Conservation (phyloP, 2,113 vertebrate genomes). For the Amblyornis subalaris region DNA sequence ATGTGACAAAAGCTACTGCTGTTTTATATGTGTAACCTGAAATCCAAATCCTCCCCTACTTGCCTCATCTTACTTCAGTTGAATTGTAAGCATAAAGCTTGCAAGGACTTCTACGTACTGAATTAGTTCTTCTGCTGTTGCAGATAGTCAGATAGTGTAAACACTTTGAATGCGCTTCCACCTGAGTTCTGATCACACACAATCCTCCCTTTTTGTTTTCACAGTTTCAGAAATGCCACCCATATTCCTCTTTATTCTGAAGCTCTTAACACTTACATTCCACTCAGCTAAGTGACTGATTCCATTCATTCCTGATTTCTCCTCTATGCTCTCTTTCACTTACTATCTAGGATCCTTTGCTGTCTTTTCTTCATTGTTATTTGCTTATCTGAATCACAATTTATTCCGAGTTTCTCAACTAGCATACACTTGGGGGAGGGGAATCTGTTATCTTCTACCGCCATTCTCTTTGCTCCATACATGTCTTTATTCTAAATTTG, state of each 20-base stretch:
- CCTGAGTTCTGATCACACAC: background rate
- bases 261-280: background rate
- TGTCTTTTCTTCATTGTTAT: background rate
- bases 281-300: background rate
- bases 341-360: background rate
- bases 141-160: background rate
- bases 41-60: background rate
- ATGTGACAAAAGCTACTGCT: background rate
- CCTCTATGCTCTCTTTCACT: background rate
- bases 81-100: background rate
- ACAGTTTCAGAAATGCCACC: background rate
- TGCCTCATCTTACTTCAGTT: background rate
- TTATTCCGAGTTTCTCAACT: background rate
- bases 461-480: background rate
- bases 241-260: background rate
- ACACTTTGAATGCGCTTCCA: background rate
- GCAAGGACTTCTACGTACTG: background rate
- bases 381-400: background rate
- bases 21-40: background rate
- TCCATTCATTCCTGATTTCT: background rate
- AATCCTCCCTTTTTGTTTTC: background rate
- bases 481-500: background rate
- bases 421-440: rapidly evolving
- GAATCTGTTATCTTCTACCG: background rate
- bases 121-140: background rate